A percentile compares a stretch with the other conserved stretches of the same genome.
Evolutionary conservation across 2,888 invertebrate species (phyloP).

Genomic region (Mythimna impura): DNA sequence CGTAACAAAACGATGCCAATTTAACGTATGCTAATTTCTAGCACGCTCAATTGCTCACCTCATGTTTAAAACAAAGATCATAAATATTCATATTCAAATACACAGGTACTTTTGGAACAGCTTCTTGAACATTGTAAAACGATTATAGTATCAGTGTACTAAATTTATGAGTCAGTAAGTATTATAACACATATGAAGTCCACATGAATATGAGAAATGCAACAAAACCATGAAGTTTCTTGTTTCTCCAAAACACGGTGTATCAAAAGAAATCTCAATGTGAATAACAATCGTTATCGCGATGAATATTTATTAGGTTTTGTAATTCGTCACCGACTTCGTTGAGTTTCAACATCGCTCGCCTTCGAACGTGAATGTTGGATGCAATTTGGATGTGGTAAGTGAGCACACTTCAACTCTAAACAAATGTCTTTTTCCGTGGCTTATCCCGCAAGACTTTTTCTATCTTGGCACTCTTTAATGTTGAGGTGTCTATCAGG

Average conservation of each 20-base stretch:
- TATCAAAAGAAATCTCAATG: constrained; percentile 61
- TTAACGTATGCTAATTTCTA: constrained; percentile 35
- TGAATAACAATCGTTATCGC: constrained; percentile 64
- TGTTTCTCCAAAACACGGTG: constrained; percentile 14
- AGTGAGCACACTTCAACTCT: background rate
- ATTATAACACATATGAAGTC: constrained; percentile 26
- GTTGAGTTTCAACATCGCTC: constrained; percentile 73
- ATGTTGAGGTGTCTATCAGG: too few species aligned
- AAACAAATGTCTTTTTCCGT: background rate
- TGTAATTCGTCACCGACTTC: constrained; percentile 75
- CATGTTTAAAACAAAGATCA: constrained; percentile 41
- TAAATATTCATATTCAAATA: constrained; percentile 48
- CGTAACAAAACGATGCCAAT: constrained; percentile 18
- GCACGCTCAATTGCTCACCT: constrained; percentile 45
- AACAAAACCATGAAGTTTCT: constrained; percentile 6
- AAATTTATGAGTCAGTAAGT: background rate
- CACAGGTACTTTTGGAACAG: constrained; percentile 40
- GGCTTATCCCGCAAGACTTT: background rate
- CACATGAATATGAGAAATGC: constrained; percentile 15
- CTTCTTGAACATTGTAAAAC: constrained; percentile 41
- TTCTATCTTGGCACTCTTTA: too few species aligned
- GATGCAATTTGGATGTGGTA: constrained; percentile 23
- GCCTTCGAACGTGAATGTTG: constrained; percentile 26
- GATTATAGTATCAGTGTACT: constrained; percentile 40
- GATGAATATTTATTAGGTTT: constrained; percentile 66